These are phyloP conservation scores for Sylvilagus floridanus DNA, from an alignment of 2,797 vertebrate genomes.

Conservation along the genomic window DNA sequence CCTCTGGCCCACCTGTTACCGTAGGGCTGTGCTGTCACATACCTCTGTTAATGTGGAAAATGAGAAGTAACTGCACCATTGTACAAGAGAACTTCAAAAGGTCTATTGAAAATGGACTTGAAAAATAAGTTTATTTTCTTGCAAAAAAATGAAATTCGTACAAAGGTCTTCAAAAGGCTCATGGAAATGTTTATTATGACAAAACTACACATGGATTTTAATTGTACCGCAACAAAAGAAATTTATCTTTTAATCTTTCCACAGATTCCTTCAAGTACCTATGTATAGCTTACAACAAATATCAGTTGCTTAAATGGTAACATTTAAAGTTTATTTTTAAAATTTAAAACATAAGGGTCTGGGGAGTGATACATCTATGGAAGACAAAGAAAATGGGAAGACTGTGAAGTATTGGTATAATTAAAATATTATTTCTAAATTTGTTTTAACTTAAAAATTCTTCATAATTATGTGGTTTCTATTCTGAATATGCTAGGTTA, in stretches of 20 bases:
- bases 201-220: too few relatives aligned
- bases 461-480: slow-evolving; percentile 39
- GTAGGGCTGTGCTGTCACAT: not conserved
- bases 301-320: too few relatives aligned
- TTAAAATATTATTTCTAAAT: slow-evolving; percentile 77
- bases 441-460: slow-evolving; percentile 50
- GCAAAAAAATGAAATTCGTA: too few relatives aligned
- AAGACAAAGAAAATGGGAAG: slow-evolving; percentile 66
- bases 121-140: too few relatives aligned
- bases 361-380: slow-evolving; percentile 35
- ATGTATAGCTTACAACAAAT: slow-evolving; percentile 55
- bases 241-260: too few relatives aligned
- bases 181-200: too few relatives aligned
- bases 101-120: too few relatives aligned
- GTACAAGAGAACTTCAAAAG: not conserved
- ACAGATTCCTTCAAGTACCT: too few relatives aligned
- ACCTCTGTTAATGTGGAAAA: not conserved
- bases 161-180: too few relatives aligned
- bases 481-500: slow-evolving; percentile 62
- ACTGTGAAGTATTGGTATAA: slow-evolving; percentile 61
- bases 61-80: not conserved
- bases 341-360: not conserved
- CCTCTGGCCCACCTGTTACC: not conserved
- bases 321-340: too few relatives aligned
- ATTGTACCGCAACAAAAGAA: too few relatives aligned